phyloP scores from a whole-genome alignment of 2,797 vertebrate genomes.

The Poecilia picta region DNA sequence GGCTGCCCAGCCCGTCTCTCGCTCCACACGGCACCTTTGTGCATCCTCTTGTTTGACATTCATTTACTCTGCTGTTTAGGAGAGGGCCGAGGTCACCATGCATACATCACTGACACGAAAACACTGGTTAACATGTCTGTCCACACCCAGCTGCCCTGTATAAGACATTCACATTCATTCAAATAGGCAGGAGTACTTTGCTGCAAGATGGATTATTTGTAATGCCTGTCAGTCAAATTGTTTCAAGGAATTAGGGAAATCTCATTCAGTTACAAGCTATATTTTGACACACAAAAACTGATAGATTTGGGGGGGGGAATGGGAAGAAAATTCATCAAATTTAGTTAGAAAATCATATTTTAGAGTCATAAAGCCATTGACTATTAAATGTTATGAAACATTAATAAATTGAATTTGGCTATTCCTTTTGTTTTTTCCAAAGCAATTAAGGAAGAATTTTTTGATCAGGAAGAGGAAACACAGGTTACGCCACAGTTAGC shows the following conservation, averaged over 20 bases:
- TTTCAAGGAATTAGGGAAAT: neutral
- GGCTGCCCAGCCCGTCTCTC: conserved; percentile 59
- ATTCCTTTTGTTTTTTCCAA: neutral
- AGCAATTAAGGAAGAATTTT: neutral
- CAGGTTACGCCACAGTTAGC: neutral
- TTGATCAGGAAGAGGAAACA: neutral
- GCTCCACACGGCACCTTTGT: conserved; percentile 80
- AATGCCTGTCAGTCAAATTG: conserved; percentile 2
- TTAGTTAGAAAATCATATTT: neutral
- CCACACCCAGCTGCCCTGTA: conserved; percentile 48
- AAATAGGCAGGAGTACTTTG: conserved; percentile 5
- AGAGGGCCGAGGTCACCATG: conserved; percentile 68
- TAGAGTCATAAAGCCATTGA: neutral
- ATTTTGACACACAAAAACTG: neutral
- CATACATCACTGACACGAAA: conserved; percentile 73
- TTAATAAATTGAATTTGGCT: neutral
- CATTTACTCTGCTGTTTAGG: conserved; percentile 81
- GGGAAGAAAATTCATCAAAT: neutral
- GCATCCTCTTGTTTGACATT: conserved; percentile 80
- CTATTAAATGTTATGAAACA: neutral
- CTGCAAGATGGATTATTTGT: conserved; percentile 1
- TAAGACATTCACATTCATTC: conserved; percentile 19
- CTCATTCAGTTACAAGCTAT: neutral
- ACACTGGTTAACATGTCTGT: conserved; percentile 50
- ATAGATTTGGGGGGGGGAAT: too few relatives aligned